Base-by-base conservation (phyloP, 2,888 invertebrate genomes). In the Mesochorus sp. region DNA sequence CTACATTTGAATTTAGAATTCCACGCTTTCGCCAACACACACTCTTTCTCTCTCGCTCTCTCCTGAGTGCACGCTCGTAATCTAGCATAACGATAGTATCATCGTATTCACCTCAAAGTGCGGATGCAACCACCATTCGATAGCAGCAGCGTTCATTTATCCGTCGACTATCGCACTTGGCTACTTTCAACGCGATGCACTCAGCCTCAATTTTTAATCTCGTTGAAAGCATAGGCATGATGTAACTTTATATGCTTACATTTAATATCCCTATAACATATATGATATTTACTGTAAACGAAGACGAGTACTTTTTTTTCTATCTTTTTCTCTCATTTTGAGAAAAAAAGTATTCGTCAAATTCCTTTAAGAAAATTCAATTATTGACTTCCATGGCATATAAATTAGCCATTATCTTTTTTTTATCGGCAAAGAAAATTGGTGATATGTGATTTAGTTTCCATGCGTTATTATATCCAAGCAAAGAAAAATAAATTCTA, bases 131-230 rank as follows among this genome's bases (percentile, higher is more conserved):
- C 59, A 77, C 76, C 73, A 76, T 79, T 74, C 75, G 78, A 74
- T 61, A 37, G 82, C 77, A 79, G 76, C 74, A 59, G 21, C 76
- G 79, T 80, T 31, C 14, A 42, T 62, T 68, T 51, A 57, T 34
- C 39, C 42, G 17, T 53, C 34, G 64, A 34, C 53, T 68, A 62
- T 62, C 53, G 26, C 78, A 28, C 44, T 39, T 5, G 34, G 21
- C 19, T 10, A 21, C 44, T 61, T 53, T 44, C n/a, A 57, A 51
- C 12, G 8, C 14, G 4, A n/a, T 49, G 67, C 66, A 66, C 81
- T 85, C 78, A 82, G 81, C 82, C 84, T 82, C 82, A 84, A 85
- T 87, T 88, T 84, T 87, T 89, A 89, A 89, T 89, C 87, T 85
- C 83, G 84, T 81, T 87, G 85, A 88, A 86, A 88, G 88, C 85